Evolutionary conservation across 2,113 vertebrate species (phyloP).

Genomic region (Esox niger): DNA sequence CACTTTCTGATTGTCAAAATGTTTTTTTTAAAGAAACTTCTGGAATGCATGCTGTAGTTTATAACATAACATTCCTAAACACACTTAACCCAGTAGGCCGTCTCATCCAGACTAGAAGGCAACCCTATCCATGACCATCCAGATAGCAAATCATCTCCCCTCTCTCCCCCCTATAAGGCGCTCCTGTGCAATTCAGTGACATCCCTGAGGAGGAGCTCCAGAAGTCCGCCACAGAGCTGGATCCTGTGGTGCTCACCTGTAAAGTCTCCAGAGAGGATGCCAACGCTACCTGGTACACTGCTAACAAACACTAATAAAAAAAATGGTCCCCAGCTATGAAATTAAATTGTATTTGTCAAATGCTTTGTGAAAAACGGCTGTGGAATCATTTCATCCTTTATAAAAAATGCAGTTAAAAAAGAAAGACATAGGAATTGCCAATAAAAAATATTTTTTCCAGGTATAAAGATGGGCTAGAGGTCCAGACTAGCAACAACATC

Average conservation of each 20-base stretch:
- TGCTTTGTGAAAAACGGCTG: neutral
- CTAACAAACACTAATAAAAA: neutral
- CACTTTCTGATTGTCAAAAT: neutral
- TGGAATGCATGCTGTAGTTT: no score
- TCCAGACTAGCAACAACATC: slow-evolving; percentile 64
- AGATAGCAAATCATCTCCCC: neutral
- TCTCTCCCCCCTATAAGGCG: slow-evolving; percentile 40
- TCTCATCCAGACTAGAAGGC: neutral
- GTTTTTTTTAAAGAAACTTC: neutral
- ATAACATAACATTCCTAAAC: no score
- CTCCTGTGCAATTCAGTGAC: slow-evolving; percentile 61
- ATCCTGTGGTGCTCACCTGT: slow-evolving; percentile 72
- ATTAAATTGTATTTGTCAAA: no score
- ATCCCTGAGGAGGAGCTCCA: slow-evolving; percentile 61
- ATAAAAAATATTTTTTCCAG: no score
- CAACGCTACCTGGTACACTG: slow-evolving; percentile 56
- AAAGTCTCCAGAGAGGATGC: slow-evolving; percentile 68
- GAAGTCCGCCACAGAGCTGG: slow-evolving; percentile 69
- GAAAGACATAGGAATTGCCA: no score
- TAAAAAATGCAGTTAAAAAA: no score
- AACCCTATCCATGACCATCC: neutral
- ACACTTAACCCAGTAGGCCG: neutral
- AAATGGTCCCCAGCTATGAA: no score
- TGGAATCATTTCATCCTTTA: neutral
- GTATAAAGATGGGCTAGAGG: slow-evolving; percentile 68